Conservation (phyloP, 2,888 invertebrate genomes). For the Tolmerus cingulatus region DNA sequence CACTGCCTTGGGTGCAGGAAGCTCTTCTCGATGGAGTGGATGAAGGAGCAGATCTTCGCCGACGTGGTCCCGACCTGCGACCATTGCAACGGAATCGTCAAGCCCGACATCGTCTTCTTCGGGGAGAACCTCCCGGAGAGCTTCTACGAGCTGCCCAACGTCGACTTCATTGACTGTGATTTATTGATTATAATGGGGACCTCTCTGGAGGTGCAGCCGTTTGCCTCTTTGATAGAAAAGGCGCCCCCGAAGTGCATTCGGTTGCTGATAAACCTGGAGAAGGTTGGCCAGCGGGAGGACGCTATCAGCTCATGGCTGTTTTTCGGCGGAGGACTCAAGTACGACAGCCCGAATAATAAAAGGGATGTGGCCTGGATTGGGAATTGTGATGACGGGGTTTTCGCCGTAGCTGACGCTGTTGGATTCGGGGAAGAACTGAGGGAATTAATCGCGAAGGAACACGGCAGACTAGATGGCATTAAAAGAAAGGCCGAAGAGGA, state of each 20-base stretch:
- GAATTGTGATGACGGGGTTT: conserved; percentile 83
- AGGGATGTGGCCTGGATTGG: conserved; percentile 85
- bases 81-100: conserved; percentile 80
- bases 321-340: conserved; percentile 70
- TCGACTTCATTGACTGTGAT: conserved; percentile 87
- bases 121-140: conserved; percentile 86
- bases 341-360: conserved; percentile 68
- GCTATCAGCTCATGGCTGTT: conserved; percentile 57
- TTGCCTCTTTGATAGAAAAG: conserved; percentile 85
- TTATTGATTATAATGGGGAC: conserved; percentile 95
- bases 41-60: conserved; percentile 81
- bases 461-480: conserved; percentile 64
- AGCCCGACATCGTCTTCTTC: conserved; percentile 96
- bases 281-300: conserved; percentile 67
- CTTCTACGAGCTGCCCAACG: conserved; percentile 74
- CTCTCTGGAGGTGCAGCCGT: conserved; percentile 92
- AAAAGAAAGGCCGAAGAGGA: neutral
- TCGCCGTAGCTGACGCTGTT: conserved; percentile 75
- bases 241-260: conserved; percentile 79
- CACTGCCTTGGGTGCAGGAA: conserved; percentile 82
- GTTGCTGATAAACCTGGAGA: conserved; percentile 86
- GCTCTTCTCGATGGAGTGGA: conserved; percentile 80
- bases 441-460: conserved; percentile 67
- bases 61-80: conserved; percentile 81
- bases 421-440: conserved; percentile 79